phyloP scores from a whole-genome alignment of 2,113 vertebrate species.

The Anguilla japonica region DNA sequence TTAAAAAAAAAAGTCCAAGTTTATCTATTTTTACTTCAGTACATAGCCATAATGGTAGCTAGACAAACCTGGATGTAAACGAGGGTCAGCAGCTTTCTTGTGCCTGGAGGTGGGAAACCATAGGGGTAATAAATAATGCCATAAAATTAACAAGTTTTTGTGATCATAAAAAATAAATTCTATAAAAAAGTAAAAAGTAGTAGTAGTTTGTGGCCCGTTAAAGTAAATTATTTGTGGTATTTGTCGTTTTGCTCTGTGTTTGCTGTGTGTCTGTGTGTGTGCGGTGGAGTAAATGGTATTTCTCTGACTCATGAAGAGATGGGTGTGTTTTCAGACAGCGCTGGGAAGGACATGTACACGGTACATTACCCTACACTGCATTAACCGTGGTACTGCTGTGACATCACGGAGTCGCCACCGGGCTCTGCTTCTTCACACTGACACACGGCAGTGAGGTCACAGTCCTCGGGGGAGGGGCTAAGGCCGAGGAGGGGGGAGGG shows the following conservation, averaged over 20 bases:
- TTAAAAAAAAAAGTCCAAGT: too few relatives aligned
- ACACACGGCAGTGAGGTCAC: slow-evolving; percentile 36
- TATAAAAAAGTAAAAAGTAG: not conserved
- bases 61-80: too few relatives aligned
- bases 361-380: too few relatives aligned
- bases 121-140: too few relatives aligned
- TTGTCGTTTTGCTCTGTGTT: not conserved
- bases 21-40: too few relatives aligned
- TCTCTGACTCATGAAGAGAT: not conserved
- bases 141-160: too few relatives aligned
- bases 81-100: too few relatives aligned
- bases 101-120: too few relatives aligned
- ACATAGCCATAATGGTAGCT: too few relatives aligned
- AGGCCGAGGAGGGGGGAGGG: not conserved
- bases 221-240: not conserved
- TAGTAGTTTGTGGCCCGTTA: not conserved
- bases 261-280: not conserved
- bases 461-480: slow-evolving; percentile 1
- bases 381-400: slow-evolving; percentile 35
- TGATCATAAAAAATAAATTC: too few relatives aligned
- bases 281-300: not conserved
- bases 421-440: slow-evolving; percentile 38
- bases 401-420: slow-evolving; percentile 28
- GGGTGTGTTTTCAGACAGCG: not conserved
- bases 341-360: slow-evolving; percentile 16